Evolutionary conservation across 2,113 vertebrate species (phyloP).

Genomic region (Festucalex cinctus): DNA sequence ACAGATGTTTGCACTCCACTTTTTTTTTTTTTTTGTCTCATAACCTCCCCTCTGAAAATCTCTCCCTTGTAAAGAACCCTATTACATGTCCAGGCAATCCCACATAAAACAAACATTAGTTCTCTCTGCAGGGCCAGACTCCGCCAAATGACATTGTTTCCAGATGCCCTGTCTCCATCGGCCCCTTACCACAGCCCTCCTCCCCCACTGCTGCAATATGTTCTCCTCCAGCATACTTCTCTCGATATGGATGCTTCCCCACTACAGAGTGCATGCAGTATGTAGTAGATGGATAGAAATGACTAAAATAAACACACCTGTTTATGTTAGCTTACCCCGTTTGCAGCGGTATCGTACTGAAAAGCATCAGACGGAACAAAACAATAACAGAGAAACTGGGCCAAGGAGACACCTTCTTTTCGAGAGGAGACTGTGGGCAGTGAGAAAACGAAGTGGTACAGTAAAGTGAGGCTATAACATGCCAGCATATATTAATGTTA

Average conservation of each 20-base stretch:
- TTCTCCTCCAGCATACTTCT: constrained; percentile 26
- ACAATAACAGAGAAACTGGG: too few species aligned
- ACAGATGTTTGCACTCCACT: constrained; percentile 3
- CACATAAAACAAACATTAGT: constrained; percentile 90
- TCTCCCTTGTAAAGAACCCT: constrained; percentile 72
- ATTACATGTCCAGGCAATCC: constrained; percentile 86
- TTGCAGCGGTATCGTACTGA: not conserved
- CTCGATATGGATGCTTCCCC: constrained; percentile 5
- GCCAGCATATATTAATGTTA: too few species aligned
- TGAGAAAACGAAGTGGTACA: too few species aligned
- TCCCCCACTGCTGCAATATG: not conserved
- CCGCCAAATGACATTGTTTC: constrained; percentile 86
- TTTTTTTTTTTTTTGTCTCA: constrained; percentile 64
- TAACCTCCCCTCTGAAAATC: constrained; percentile 64
- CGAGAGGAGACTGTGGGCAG: too few species aligned
- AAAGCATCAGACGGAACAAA: not conserved
- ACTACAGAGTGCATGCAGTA: not conserved
- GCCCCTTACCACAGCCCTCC: constrained; percentile 21
- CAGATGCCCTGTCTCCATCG: constrained; percentile 80
- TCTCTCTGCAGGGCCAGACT: constrained; percentile 62
- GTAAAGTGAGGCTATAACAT: too few species aligned
- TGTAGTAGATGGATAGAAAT: not conserved
- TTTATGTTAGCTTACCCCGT: not conserved
- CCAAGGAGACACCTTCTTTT: too few species aligned
- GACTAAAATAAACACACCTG: not conserved